Percentiles rank a stretch among this genome's conserved stretches.
These are phyloP conservation scores for Lasioglossum leucozonium DNA, from an alignment of 2,888 invertebrate species.

Conservation along the genomic window DNA sequence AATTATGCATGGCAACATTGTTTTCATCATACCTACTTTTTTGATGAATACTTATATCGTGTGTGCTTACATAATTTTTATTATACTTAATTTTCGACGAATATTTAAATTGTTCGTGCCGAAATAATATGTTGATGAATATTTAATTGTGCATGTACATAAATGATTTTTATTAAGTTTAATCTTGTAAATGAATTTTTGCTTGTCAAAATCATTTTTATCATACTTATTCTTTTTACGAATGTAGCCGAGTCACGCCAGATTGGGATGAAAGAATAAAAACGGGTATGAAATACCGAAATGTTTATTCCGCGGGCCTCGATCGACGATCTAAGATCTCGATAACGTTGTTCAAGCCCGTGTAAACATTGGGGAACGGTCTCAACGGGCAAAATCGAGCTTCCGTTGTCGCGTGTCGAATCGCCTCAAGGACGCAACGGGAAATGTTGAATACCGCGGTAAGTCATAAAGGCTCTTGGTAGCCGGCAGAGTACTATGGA, in stretches of 20 bases:
- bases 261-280: background rate
- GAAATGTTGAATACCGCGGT: slow-evolving; percentile 38
- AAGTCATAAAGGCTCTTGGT: slow-evolving; percentile 49
- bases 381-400: slow-evolving; percentile 34
- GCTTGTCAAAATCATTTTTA: background rate
- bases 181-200: too few species aligned
- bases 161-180: too few species aligned
- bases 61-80: background rate
- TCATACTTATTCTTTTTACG: background rate
- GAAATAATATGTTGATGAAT: background rate
- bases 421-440: slow-evolving; percentile 59
- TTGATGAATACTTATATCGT: background rate
- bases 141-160: background rate
- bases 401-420: slow-evolving; percentile 45
- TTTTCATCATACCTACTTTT: background rate
- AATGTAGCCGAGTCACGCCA: background rate
- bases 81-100: background rate
- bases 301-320: background rate
- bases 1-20: background rate
- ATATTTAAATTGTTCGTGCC: too few species aligned
- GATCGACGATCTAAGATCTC: background rate
- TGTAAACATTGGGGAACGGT: slow-evolving; percentile 55
- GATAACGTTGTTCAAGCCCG: slow-evolving; percentile 12
- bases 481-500: background rate
- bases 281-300: background rate